Evolutionary conservation across 2,113 vertebrate genomes (phyloP).

Genomic region (Marmota monax): DNA sequence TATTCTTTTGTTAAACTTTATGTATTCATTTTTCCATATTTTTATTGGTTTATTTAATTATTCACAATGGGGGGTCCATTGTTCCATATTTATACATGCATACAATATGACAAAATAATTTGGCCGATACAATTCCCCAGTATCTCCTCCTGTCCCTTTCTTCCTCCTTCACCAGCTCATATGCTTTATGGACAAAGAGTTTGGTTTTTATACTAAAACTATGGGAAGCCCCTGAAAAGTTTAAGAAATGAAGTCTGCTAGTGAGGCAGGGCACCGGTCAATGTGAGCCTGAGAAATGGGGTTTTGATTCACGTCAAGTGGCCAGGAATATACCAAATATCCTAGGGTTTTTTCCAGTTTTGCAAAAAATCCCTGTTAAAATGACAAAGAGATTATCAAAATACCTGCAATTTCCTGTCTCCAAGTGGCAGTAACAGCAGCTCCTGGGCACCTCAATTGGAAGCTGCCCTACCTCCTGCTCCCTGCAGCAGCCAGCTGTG

Average conservation of each 20-base stretch:
- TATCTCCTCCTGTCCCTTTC: no score
- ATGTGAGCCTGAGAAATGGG: conserved; percentile 16
- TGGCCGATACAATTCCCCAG: no score
- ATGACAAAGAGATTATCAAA: conserved; percentile 37
- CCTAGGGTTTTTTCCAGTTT: neutral
- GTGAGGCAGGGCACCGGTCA: neutral
- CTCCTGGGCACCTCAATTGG: neutral
- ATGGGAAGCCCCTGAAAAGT: neutral
- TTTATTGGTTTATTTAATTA: no score
- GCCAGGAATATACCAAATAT: neutral
- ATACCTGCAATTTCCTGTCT: neutral
- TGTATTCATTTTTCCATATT: no score
- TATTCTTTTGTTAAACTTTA: neutral
- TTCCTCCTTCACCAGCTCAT: neutral
- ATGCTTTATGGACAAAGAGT: neutral
- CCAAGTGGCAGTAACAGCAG: neutral
- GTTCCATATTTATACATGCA: no score
- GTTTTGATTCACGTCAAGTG: neutral
- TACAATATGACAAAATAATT: no score
- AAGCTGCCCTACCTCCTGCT: neutral
- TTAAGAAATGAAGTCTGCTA: neutral
- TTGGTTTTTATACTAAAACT: neutral
- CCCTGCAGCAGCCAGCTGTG: neutral
- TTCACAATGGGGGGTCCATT: no score
- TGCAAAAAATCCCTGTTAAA: neutral